These are phyloP conservation scores for Drosophila hydei DNA, from an alignment of 1,140 invertebrate genomes.

Conservation along the genomic window DNA sequence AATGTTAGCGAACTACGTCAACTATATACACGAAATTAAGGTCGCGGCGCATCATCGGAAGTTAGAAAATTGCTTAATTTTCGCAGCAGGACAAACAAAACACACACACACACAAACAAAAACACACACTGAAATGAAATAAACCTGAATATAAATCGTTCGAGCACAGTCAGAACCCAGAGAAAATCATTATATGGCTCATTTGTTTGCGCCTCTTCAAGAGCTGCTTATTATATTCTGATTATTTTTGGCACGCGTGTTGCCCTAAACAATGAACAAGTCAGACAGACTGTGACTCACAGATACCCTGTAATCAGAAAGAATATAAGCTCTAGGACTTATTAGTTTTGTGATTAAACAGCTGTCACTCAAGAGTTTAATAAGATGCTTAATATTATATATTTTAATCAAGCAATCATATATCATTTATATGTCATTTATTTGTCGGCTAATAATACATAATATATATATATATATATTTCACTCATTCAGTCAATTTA, in stretches of 20 bases:
- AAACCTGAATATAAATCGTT: slow-evolving; percentile 36
- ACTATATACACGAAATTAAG: slow-evolving; percentile 38
- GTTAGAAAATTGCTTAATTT: slow-evolving; percentile 57
- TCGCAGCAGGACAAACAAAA: slow-evolving; percentile 30
- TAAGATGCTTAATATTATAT: too few species aligned
- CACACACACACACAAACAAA: neutral
- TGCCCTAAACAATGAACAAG: slow-evolving; percentile 3
- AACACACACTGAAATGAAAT: neutral
- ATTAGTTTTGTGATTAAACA: too few species aligned
- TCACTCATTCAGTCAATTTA: neutral
- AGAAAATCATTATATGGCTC: slow-evolving; percentile 75
- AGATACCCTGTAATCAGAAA: slow-evolving; percentile 7
- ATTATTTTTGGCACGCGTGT: slow-evolving; percentile 77
- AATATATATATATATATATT: neutral
- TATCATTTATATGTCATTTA: neutral
- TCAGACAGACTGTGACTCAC: neutral
- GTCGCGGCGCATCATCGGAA: slow-evolving; percentile 20
- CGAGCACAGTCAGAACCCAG: slow-evolving; percentile 5
- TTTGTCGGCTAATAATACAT: neutral
- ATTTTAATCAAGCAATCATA: too few species aligned
- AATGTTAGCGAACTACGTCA: slow-evolving; percentile 66
- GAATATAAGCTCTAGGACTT: too few species aligned
- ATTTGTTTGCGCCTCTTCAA: slow-evolving; percentile 75
- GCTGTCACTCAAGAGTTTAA: too few species aligned
- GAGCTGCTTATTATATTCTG: slow-evolving; percentile 79